A percentile compares a stretch with the other conserved stretches of the same genome.
phyloP scores from a whole-genome alignment of 2,797 vertebrate genomes.

The Melanotaenia nigrans region DNA sequence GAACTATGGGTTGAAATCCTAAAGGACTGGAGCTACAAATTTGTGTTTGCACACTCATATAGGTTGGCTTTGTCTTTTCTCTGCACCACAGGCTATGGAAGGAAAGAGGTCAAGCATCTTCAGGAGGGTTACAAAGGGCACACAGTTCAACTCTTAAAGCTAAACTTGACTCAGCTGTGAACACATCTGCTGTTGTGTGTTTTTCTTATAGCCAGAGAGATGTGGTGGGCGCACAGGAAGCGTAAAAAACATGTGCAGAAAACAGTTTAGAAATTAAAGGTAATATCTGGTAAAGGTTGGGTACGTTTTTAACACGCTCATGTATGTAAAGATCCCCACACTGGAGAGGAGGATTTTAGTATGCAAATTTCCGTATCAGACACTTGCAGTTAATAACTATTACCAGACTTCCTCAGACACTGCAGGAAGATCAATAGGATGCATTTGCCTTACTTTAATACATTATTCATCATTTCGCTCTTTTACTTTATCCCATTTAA shows the following conservation, averaged over 20 bases:
- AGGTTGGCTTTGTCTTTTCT: conserved; percentile 15
- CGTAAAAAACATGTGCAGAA: not conserved
- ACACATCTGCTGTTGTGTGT: conserved; percentile 63
- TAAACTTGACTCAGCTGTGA: conserved; percentile 69
- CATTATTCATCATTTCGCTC: conserved; percentile 52
- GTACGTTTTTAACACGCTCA: conserved; percentile 14
- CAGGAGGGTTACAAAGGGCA: conserved; percentile 25
- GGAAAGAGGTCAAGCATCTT: conserved; percentile 49
- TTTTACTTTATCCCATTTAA: conserved; percentile 47
- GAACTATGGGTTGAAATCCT: conserved; percentile 37
- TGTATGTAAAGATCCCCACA: conserved; percentile 1
- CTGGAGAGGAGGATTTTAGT: conserved; percentile 13
- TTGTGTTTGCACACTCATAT: not conserved
- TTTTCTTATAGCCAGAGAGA: conserved; percentile 24
- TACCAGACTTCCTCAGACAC: conserved; percentile 44
- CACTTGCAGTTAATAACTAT: conserved; percentile 42
- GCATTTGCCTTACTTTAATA: conserved; percentile 13
- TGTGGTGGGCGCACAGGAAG: conserved; percentile 20
- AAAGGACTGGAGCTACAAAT: conserved; percentile 54
- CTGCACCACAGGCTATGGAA: conserved; percentile 39
- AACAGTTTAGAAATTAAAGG: not conserved
- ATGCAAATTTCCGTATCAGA: conserved; percentile 18
- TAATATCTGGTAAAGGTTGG: conserved; percentile 7
- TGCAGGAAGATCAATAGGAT: conserved; percentile 37
- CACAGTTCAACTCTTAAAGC: conserved; percentile 18